Conservation (phyloP, 2,797 vertebrate genomes). For the Gila robusta region DNA sequence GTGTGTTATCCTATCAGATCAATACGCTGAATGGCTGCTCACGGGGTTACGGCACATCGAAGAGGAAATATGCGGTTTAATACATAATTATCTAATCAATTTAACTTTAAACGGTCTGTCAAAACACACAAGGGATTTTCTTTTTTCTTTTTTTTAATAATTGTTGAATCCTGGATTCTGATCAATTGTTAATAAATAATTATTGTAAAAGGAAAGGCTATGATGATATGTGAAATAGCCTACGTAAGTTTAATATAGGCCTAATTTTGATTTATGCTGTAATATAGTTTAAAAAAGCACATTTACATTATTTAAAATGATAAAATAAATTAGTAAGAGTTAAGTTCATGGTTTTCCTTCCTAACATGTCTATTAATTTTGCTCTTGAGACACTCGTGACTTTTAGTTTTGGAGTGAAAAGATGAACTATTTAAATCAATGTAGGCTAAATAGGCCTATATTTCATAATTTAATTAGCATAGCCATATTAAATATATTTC, state of each 20-base stretch:
- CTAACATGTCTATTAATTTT: not conserved
- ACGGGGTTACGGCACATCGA: not conserved
- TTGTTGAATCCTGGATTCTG: not conserved
- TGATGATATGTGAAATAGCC: not conserved
- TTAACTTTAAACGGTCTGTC: constrained; percentile 12
- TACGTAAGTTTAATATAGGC: not conserved
- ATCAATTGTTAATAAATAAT: not conserved
- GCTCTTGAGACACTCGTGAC: not conserved
- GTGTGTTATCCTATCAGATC: constrained; percentile 44
- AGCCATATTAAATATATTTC: not conserved
- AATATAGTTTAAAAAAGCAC: not conserved
- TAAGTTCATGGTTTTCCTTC: not conserved
- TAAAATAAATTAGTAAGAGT: not conserved
- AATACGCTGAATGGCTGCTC: constrained; percentile 41
- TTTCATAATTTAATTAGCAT: not conserved
- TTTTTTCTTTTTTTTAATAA: not conserved
- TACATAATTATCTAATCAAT: constrained; percentile 39
- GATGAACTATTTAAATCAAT: not conserved
- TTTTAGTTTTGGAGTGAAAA: not conserved
- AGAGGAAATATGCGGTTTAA: constrained; percentile 41
- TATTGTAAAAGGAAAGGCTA: not conserved
- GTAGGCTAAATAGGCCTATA: not conserved
- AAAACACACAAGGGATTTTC: not conserved
- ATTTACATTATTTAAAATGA: not conserved
- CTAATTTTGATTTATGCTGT: not conserved